Percentiles rank a stretch among this genome's conserved stretches.
These are phyloP conservation scores for Chaenodraco wilsoni DNA, from an alignment of 2,797 vertebrate species.

Conservation along the genomic window DNA sequence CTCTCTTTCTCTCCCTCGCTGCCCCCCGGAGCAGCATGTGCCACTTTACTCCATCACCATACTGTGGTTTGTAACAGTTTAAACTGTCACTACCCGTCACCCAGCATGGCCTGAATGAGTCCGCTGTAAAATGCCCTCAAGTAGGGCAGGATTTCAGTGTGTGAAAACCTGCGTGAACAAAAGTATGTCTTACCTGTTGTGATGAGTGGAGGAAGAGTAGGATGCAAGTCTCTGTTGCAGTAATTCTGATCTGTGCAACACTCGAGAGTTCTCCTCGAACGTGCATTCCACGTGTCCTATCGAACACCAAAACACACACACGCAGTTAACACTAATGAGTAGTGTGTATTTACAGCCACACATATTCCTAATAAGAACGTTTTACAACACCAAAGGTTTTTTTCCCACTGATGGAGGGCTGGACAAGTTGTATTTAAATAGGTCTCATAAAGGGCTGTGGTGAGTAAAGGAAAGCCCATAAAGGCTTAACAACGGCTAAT, in stretches of 20 bases:
- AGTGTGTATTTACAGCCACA: constrained; percentile 21
- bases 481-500: constrained; percentile 43
- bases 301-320: constrained; percentile 19
- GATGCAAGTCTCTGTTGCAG: constrained; percentile 93
- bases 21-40: constrained; percentile 40
- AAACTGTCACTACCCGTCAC: constrained; percentile 79
- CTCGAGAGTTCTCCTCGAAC: constrained; percentile 89
- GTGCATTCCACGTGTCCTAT: constrained; percentile 91
- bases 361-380: constrained; percentile 20
- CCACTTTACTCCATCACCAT: constrained; percentile 69
- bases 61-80: constrained; percentile 81
- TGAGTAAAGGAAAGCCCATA: constrained; percentile 40
- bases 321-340: neutral
- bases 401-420: constrained; percentile 3
- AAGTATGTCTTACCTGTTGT: constrained; percentile 83
- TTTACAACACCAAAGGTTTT: constrained; percentile 22
- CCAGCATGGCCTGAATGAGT: constrained; percentile 41
- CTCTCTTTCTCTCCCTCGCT: constrained; percentile 23
- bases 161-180: constrained; percentile 33
- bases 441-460: constrained; percentile 36
- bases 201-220: constrained; percentile 90
- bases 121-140: constrained; percentile 45
- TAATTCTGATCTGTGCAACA: constrained; percentile 94
- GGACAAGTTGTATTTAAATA: constrained; percentile 31
- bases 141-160: constrained; percentile 47